Evolutionary conservation across 2,888 invertebrate genomes (phyloP), one percentile per base, ranked within the genome.

Genomic region (Netelia melanura): DNA sequence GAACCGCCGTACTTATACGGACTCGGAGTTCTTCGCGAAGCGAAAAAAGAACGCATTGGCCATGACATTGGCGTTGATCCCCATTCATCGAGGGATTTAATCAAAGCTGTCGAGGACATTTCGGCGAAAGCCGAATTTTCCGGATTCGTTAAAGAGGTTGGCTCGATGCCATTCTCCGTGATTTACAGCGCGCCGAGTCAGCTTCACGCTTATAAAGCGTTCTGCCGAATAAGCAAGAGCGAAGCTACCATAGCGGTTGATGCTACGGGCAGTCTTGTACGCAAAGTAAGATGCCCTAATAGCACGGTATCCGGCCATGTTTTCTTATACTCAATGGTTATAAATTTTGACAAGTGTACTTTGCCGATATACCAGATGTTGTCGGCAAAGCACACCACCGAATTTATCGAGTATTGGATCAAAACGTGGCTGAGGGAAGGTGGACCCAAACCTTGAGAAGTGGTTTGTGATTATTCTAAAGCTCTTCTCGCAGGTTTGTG

Each of bases 151-250:
- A 77, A 82, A 30, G 61, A 52, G 14, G 52, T 79, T 1, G 84
- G 79, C 17, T 62, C 71, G 10, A 52, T 21, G n/a, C 80, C 79
- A 9, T 84, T 87, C 56, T 82, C 21, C 61, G 65, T 76, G 14
- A 72, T 86, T 43, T 87, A 79, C 23, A 61, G 71, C 58, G 43
- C 81, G 10, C 78, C 78, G 9, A 62, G 75, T 6, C 76, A 84
- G 68, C 30, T 78, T 62, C 56, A 74, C 3, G 74, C 75, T 8
- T 87, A 87, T 30, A 83, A 77, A 67, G 30, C 84, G 30, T 80
- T 78, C 43, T 65, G 62, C 38, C 70, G 80, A 61, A 11, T 82
- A 38, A 52, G 64, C 11, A 56, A 62, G 67, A 58, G 23, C 1
- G 44, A 5, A 23, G 48, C n/a, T 21, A 65, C 23, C 6, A 75